Percentiles rank a stretch among this genome's conserved stretches.
phyloP scores from a whole-genome alignment of 1,140 invertebrate species.

The Drosophila malerkotliana region DNA sequence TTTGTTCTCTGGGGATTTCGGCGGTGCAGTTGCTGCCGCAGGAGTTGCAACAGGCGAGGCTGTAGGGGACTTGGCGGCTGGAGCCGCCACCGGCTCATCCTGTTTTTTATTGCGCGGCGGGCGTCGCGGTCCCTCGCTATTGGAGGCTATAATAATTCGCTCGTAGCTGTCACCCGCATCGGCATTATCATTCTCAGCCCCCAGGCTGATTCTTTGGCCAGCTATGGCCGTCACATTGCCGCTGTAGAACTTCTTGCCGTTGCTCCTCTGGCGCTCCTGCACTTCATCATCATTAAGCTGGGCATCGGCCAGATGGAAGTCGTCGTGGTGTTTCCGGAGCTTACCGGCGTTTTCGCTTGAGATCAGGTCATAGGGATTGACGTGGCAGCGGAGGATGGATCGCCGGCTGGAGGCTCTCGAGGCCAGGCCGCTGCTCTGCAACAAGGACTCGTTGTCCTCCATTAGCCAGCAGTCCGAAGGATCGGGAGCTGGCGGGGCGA shows the following conservation, averaged over 20 bases:
- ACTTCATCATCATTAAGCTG: conserved; percentile 64
- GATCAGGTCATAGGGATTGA: conserved; percentile 93
- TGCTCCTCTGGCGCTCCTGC: conserved; percentile 7
- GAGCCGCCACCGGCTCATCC: conserved; percentile 36
- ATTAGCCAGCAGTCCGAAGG: conserved; percentile 84
- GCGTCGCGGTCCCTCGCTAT: conserved; percentile 60
- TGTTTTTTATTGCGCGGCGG: conserved; percentile 79
- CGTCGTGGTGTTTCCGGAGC: conserved; percentile 52
- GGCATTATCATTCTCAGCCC: conserved; percentile 68
- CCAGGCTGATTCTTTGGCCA: conserved; percentile 86
- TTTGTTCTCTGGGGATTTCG: background rate
- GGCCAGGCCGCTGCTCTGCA: conserved; percentile 84
- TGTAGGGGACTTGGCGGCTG: conserved; percentile 10
- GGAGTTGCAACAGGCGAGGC: conserved; percentile 4
- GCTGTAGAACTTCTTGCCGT: conserved; percentile 76
- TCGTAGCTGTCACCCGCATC: conserved; percentile 66
- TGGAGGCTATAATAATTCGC: conserved; percentile 46
- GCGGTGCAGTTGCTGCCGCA: conserved; percentile 9
- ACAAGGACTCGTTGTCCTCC: conserved; percentile 67
- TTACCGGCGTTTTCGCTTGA: conserved; percentile 67
- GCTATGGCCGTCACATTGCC: conserved; percentile 85
- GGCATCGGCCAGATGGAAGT: conserved; percentile 77
- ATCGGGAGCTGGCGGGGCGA: conserved; percentile 59
- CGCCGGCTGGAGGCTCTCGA: conserved; percentile 73
- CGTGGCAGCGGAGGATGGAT: conserved; percentile 93